Evolutionary conservation across 1,140 invertebrate genomes (phyloP).

Genomic region (Heliconius hermathena): DNA sequence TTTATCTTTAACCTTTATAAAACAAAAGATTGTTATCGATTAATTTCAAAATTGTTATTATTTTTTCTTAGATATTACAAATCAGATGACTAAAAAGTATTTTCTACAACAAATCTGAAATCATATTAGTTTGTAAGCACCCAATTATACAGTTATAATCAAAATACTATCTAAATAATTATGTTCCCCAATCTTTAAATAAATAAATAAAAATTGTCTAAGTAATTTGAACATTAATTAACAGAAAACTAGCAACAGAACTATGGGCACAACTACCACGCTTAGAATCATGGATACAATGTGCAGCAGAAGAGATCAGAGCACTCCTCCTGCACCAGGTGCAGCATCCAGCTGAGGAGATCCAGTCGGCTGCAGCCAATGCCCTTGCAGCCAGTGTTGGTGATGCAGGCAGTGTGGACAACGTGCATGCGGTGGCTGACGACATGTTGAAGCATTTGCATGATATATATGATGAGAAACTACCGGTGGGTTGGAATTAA

Average conservation of each 20-base stretch:
- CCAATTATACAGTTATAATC: too few relatives aligned
- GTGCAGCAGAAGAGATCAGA: conserved; percentile 82
- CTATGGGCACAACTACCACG: conserved; percentile 84
- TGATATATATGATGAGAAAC: conserved; percentile 89
- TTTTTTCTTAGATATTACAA: too few relatives aligned
- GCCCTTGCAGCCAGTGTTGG: conserved; percentile 41
- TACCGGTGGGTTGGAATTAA: conserved; percentile 69
- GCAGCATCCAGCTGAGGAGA: conserved; percentile 88
- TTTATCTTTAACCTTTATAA: too few relatives aligned
- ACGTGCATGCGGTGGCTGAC: conserved; percentile 60
- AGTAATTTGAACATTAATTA: background rate
- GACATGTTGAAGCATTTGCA: conserved; percentile 86
- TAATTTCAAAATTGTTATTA: too few relatives aligned
- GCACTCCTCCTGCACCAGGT: conserved; percentile 88
- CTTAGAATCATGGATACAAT: conserved; percentile 48
- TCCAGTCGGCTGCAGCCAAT: conserved; percentile 85
- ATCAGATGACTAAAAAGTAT: too few relatives aligned
- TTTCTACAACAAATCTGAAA: too few relatives aligned
- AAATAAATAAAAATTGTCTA: too few relatives aligned
- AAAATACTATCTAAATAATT: too few relatives aligned
- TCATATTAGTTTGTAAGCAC: too few relatives aligned
- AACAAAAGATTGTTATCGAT: too few relatives aligned
- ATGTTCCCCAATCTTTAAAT: too few relatives aligned
- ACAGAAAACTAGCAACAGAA: conserved; percentile 84
- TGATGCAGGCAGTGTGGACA: conserved; percentile 85